Evolutionary conservation across 1,140 invertebrate genomes (phyloP).

Genomic region (Drosophila ercepeae): DNA sequence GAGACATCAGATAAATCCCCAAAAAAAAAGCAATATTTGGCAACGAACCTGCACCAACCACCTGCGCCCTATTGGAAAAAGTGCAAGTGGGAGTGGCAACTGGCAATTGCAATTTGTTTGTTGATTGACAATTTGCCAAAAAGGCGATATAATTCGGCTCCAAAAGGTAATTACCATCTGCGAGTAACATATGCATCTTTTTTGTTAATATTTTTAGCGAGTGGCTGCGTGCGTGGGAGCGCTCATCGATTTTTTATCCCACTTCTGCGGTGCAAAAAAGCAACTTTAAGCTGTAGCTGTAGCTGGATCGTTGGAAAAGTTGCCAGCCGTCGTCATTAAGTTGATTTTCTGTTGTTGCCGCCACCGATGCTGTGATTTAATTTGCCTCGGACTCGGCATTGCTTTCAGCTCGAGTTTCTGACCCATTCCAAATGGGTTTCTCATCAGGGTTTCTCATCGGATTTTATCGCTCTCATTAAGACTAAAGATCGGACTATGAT

Average conservation of each 20-base stretch:
- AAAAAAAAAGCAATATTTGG: conserved; percentile 35
- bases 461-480: conserved; percentile 2
- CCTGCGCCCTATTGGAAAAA: conserved; percentile 50
- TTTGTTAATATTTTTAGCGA: conserved; percentile 19
- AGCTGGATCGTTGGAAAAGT: conserved; percentile 47
- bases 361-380: conserved; percentile 58
- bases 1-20: not conserved
- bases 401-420: conserved; percentile 65
- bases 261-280: conserved; percentile 18
- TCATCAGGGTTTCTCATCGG: conserved; percentile 17
- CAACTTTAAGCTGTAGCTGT: too few species aligned
- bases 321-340: conserved; percentile 60
- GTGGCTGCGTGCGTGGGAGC: conserved; percentile 29
- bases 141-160: conserved; percentile 41
- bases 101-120: conserved; percentile 63
- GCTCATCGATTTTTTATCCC: conserved; percentile 61
- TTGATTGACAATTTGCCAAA: conserved; percentile 72
- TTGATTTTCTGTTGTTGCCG: conserved; percentile 51
- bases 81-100: conserved; percentile 67
- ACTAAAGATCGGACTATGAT: not conserved
- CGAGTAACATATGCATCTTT: conserved; percentile 4
- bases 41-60: conserved; percentile 19
- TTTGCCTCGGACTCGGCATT: conserved; percentile 46
- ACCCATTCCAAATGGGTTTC: conserved; percentile 42
- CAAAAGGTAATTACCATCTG: conserved; percentile 67